Percentiles rank a stretch among this genome's conserved stretches.
These are phyloP conservation scores for Margaritifera margaritifera DNA, from an alignment of 2,888 invertebrate species.

Conservation along the genomic window DNA sequence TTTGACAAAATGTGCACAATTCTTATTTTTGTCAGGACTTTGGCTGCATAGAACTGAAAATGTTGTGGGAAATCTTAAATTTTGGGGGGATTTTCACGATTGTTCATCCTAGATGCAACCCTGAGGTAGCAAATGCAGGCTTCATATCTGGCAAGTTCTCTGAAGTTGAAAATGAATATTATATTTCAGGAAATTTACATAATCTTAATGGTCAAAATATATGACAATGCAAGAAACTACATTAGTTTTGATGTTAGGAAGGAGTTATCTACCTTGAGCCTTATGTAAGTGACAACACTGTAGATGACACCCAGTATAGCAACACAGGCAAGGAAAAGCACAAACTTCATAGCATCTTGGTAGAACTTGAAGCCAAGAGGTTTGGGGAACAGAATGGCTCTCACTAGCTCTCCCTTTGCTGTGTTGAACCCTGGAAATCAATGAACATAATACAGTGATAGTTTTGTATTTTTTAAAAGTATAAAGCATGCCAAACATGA, in stretches of 20 bases:
- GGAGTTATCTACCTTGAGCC: conserved; percentile 43
- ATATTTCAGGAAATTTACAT: not conserved
- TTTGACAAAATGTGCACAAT: no score
- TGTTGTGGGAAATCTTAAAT: no score
- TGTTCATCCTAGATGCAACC: no score
- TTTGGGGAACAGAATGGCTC: conserved; percentile 94
- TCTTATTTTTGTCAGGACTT: no score
- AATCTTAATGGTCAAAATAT: not conserved
- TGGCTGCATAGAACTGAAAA: no score
- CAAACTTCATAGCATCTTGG: conserved; percentile 85
- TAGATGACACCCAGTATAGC: conserved; percentile 88
- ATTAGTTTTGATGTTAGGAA: no score
- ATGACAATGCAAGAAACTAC: not conserved
- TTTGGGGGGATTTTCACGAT: no score
- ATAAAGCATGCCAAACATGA: no score
- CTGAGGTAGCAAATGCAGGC: no score
- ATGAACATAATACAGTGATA: not conserved
- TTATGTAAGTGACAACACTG: conserved; percentile 85
- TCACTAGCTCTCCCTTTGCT: conserved; percentile 89
- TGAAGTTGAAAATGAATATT: no score
- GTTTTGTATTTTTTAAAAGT: no score
- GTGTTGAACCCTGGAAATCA: conserved; percentile 83
- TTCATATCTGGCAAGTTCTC: no score
- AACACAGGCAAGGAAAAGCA: conserved; percentile 84
- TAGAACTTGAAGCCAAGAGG: conserved; percentile 97